These are phyloP conservation scores for Channa argus DNA, from an alignment of 2,113 vertebrate species.

Conservation along the genomic window DNA sequence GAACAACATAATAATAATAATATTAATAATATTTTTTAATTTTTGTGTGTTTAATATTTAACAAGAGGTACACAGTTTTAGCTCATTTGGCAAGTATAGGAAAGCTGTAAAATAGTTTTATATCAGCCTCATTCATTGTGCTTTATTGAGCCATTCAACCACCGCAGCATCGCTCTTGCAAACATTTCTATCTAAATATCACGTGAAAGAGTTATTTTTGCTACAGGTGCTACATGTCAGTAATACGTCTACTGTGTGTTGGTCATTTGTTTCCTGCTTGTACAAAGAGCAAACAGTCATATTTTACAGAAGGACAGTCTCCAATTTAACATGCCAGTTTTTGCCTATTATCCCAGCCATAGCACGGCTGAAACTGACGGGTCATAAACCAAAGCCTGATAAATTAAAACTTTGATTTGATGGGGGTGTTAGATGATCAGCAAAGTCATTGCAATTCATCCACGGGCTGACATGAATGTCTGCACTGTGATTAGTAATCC, in stretches of 20 bases:
- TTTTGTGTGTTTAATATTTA: slow-evolving; percentile 44
- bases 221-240: too few species aligned
- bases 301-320: too few species aligned
- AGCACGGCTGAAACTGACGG: not conserved
- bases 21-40: slow-evolving; percentile 25
- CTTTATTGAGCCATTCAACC: too few species aligned
- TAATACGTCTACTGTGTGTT: too few species aligned
- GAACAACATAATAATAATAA: slow-evolving; percentile 16
- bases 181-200: too few species aligned
- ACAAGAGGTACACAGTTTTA: slow-evolving; percentile 28
- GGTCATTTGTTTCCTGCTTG: too few species aligned
- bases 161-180: too few species aligned
- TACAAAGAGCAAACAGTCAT: too few species aligned
- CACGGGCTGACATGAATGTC: not conserved
- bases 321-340: not conserved
- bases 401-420: not conserved
- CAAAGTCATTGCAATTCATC: not conserved
- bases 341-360: not conserved
- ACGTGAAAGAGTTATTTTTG: too few species aligned
- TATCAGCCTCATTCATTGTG: too few species aligned
- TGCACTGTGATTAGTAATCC: too few species aligned
- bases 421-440: not conserved
- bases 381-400: not conserved
- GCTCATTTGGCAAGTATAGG: not conserved
- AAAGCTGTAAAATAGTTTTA: too few species aligned